A percentile compares a stretch with the other conserved stretches of the same genome.
phyloP scores from a whole-genome alignment of 2,888 invertebrate species.

The Gymnoscelis rufifasciata region DNA sequence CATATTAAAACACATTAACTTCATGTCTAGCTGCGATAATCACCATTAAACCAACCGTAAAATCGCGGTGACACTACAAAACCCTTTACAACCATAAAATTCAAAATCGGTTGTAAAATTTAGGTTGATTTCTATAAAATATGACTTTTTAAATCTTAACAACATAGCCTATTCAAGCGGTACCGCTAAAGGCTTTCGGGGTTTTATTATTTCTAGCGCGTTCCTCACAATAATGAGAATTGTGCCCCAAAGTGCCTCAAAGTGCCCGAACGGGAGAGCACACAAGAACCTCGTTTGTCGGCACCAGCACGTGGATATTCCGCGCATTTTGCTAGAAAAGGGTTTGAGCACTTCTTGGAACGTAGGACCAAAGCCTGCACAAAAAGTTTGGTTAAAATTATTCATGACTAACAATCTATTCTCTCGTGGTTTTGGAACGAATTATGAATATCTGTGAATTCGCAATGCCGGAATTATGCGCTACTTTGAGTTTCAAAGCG shows the following conservation, averaged over 20 bases:
- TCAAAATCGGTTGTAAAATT: conserved; percentile 61
- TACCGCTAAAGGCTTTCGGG: conserved; percentile 41
- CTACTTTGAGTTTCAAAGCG: conserved; percentile 46
- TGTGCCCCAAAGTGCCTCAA: conserved; percentile 35
- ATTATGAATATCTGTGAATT: conserved; percentile 27
- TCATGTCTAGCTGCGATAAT: conserved; percentile 47
- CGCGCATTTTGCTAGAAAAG: conserved; percentile 52
- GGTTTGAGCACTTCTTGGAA: conserved; percentile 55
- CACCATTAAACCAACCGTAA: conserved; percentile 52
- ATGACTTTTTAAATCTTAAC: conserved; percentile 60
- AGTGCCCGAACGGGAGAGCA: conserved; percentile 10
- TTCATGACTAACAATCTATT: conserved; percentile 43
- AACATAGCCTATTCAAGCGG: conserved; percentile 52
- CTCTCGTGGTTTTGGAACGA: conserved; percentile 31
- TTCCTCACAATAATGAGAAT: conserved; percentile 56
- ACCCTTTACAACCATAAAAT: conserved; percentile 40
- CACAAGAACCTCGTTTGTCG: conserved; percentile 49
- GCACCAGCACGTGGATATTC: conserved; percentile 60
- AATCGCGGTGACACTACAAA: conserved; percentile 60
- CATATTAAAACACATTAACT: conserved; percentile 43
- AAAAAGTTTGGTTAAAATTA: conserved; percentile 37
- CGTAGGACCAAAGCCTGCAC: conserved; percentile 32
- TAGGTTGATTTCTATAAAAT: conserved; percentile 54
- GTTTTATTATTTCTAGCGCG: conserved; percentile 62
- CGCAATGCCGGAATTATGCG: conserved; percentile 37